Evolutionary conservation across 2,888 invertebrate species (phyloP), one percentile per base, ranked within the genome.

Genomic region (Leptarthrus brevirostris): DNA sequence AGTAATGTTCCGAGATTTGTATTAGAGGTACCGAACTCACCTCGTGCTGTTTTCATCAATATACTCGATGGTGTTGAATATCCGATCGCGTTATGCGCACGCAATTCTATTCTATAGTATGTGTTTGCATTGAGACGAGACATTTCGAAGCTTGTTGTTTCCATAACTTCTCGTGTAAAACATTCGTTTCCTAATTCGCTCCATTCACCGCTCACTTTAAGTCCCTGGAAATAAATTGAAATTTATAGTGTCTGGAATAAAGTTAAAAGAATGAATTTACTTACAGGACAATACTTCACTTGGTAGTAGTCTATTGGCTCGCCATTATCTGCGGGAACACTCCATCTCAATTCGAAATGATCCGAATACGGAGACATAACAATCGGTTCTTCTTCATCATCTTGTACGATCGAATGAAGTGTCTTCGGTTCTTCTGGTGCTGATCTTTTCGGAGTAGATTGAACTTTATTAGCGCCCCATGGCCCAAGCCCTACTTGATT

Each of bases 51-150:
- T 86, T 92, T 93, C 84, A 96, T 89, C 82, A 91, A 89, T 79
- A 94, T 89, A 81, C 90, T 89, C 49, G 92, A 92, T 1, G 94
- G 91, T 75, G 89, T 87, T 80, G 96, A 94, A 85, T 87, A 91
- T 74, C 96, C 97, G 77, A 96, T 92, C 22, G 89, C 86, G 84
- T 97, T 97, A 83, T 92, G 93, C 53, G 96, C 97, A 78, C 90
- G 88, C 74, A 97, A 87, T 81, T 94, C 93, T 81, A 95, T 91
- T 81, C 90, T 90, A 87, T 97, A 97, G 78, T 90, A 90, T 3
- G 94, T 93, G 82, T 95, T 93, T 0, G 95, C 90, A 71, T 87
- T 86, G 18, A 97, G 88, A 14, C 88, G 86, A 76, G 88, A 88
- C 81, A 96, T 87, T 85, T 91, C 91, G 79, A 89, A 90, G 72